A percentile compares a stretch with the other conserved stretches of the same genome.
These are phyloP conservation scores for Microtus obscurus DNA, from an alignment of 2,797 vertebrate genomes.

Conservation along the genomic window DNA sequence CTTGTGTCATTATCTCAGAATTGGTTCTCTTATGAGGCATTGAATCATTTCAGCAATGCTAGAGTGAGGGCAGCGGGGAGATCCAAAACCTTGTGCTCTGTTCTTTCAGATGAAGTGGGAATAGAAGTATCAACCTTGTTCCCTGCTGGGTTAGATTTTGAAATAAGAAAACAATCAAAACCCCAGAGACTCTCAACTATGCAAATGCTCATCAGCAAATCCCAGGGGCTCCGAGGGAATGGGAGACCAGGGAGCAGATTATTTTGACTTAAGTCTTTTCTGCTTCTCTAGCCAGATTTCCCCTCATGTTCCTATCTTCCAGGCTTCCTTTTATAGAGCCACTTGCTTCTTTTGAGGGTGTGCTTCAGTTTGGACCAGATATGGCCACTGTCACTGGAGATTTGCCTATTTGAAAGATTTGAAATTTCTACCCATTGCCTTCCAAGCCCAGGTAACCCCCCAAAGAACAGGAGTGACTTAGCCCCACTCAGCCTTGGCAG, in stretches of 20 bases:
- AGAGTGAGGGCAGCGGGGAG: slow-evolving; percentile 51
- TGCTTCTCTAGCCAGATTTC: not conserved
- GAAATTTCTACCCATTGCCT: not conserved
- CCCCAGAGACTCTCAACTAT: slow-evolving; percentile 71
- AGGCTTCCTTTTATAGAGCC: slow-evolving; percentile 52
- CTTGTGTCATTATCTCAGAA: slow-evolving; percentile 81
- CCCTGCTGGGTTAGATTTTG: slow-evolving; percentile 79
- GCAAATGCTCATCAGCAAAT: slow-evolving; percentile 78
- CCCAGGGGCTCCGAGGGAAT: slow-evolving; percentile 69
- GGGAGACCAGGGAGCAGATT: not conserved
- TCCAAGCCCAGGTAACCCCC: not conserved
- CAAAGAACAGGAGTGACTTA: not conserved
- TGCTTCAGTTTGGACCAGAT: slow-evolving; percentile 61
- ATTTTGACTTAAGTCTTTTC: slow-evolving; percentile 20
- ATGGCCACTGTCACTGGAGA: not conserved
- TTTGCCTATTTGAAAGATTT: not conserved
- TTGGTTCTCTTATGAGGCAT: slow-evolving; percentile 81
- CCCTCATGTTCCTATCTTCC: not conserved
- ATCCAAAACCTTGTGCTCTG: slow-evolving; percentile 80
- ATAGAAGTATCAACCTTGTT: slow-evolving; percentile 40
- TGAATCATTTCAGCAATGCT: slow-evolving; percentile 82
- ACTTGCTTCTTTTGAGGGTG: slow-evolving; percentile 79
- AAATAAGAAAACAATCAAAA: slow-evolving; percentile 61
- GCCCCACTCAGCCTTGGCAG: not conserved
- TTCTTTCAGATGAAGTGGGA: slow-evolving; percentile 78